phyloP scores from a whole-genome alignment of 2,797 vertebrate genomes.

The Lepilemur ruficaudatus region DNA sequence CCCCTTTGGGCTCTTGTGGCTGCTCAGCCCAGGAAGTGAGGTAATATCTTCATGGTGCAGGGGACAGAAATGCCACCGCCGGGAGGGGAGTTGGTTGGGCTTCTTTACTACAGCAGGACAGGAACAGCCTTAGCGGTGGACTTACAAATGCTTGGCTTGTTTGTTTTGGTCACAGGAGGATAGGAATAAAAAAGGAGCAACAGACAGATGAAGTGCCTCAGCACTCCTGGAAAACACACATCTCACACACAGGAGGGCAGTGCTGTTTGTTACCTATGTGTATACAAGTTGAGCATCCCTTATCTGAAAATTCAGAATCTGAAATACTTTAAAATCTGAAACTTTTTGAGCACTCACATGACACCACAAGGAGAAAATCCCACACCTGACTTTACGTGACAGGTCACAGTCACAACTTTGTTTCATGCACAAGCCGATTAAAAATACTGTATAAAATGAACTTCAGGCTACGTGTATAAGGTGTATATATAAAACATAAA shows the following conservation, averaged over 20 bases:
- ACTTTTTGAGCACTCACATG: neutral
- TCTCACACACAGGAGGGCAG: neutral
- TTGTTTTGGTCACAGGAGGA: neutral
- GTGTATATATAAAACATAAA: neutral
- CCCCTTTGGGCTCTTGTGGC: neutral
- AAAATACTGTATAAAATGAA: neutral
- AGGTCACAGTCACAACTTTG: neutral
- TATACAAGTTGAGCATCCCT: neutral
- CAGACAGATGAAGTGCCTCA: neutral
- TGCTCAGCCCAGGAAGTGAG: neutral
- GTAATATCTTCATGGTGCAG: neutral
- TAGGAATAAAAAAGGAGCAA: neutral
- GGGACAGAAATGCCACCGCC: fast-evolving
- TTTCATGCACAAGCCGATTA: neutral
- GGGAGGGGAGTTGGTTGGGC: neutral
- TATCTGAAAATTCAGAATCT: neutral
- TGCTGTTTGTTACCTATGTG: too few relatives aligned
- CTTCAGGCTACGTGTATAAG: neutral
- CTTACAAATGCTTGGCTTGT: neutral
- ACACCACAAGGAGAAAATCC: neutral
- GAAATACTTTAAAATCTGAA: neutral
- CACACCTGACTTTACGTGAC: neutral
- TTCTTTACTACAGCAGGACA: fast-evolving
- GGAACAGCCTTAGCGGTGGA: fast-evolving
- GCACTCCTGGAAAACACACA: neutral